A percentile compares a stretch with the other conserved stretches of the same genome.
Conservation (phyloP, 2,797 vertebrate species). For the Coendou prehensilis region DNA sequence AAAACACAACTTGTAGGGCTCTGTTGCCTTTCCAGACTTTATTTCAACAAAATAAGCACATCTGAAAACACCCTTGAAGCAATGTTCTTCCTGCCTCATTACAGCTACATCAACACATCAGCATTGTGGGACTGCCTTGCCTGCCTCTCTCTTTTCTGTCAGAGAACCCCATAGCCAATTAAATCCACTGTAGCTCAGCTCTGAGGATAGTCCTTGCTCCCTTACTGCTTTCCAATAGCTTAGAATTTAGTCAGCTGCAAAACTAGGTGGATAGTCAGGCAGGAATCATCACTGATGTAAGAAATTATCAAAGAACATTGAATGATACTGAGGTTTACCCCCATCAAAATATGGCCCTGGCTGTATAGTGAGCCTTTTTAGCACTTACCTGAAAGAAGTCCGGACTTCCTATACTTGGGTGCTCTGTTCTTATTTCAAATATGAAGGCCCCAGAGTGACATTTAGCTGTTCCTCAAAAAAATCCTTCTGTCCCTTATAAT, state of each 20-base stretch:
- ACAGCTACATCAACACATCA: slow-evolving; percentile 56
- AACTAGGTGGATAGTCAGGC: slow-evolving; percentile 82
- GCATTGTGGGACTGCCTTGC: slow-evolving; percentile 42
- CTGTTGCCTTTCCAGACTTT: slow-evolving; percentile 61
- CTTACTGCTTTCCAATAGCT: slow-evolving; percentile 85
- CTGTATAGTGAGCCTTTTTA: slow-evolving; percentile 44
- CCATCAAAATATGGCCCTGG: background rate
- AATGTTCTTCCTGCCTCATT: slow-evolving; percentile 79
- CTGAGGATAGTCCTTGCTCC: slow-evolving; percentile 80
- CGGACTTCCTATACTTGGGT: background rate
- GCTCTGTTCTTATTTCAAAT: slow-evolving; percentile 66
- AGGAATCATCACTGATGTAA: slow-evolving; percentile 59
- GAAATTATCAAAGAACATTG: slow-evolving; percentile 29
- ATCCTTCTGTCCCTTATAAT: slow-evolving; percentile 6
- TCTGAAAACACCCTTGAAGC: slow-evolving; percentile 68
- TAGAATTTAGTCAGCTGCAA: slow-evolving; percentile 85
- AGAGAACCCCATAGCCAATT: slow-evolving; percentile 84
- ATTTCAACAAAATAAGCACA: slow-evolving; percentile 70
- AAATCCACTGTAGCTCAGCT: slow-evolving; percentile 79
- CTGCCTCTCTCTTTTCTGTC: slow-evolving; percentile 38
- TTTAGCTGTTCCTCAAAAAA: slow-evolving; percentile 47
- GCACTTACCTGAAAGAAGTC: background rate
- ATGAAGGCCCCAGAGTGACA: slow-evolving; percentile 39
- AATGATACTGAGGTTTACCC: background rate
- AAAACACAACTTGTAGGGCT: slow-evolving; percentile 31